Conservation (phyloP, 64 coral and sea anemone species). For the Montipora efflorescens region DNA sequence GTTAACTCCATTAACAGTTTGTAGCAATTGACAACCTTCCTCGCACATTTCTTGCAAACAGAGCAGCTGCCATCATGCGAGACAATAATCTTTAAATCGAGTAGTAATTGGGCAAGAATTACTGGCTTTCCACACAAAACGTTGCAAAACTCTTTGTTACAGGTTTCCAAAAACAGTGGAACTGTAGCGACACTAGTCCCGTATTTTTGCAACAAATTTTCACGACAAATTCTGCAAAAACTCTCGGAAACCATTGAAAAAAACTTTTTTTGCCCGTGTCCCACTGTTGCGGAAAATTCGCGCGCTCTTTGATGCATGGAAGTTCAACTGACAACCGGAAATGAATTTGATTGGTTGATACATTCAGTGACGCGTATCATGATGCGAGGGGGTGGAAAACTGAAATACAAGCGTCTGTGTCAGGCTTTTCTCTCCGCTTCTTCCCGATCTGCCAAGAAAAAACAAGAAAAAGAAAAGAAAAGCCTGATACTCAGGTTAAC, state of each 20-base stretch:
- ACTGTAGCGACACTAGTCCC: background rate
- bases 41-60: constrained; percentile 1
- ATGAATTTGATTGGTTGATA: background rate
- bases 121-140: background rate
- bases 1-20: background rate
- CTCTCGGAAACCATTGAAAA: background rate
- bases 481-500: background rate
- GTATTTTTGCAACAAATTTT: background rate
- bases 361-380: background rate
- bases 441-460: too few species aligned
- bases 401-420: background rate
- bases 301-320: background rate
- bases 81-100: background rate
- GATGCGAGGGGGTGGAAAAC: background rate
- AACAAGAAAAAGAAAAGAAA: background rate
- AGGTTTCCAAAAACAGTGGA: background rate
- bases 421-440: background rate
- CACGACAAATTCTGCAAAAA: background rate
- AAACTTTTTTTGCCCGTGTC: background rate
- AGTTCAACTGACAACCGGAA: background rate
- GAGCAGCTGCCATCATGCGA: background rate
- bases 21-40: background rate
- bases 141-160: background rate
- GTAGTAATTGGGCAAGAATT: background rate
- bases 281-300: background rate